These are phyloP conservation scores for Drosophila ezoana DNA, from an alignment of 2,888 invertebrate species.

Conservation along the genomic window DNA sequence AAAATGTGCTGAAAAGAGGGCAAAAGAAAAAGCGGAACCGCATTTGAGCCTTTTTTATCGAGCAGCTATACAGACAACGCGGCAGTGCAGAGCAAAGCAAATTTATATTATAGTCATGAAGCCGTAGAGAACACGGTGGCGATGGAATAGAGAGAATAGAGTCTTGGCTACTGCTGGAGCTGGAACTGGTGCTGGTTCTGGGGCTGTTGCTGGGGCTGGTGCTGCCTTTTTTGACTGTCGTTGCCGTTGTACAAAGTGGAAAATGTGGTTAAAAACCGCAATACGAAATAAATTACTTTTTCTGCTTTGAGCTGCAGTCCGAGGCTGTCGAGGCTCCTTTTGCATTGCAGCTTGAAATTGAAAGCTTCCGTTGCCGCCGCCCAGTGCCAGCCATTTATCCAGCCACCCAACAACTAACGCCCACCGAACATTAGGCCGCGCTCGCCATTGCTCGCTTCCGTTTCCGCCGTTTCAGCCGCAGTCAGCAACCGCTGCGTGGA, in stretches of 20 bases:
- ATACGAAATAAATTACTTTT: slow-evolving; percentile 80
- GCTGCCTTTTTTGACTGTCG: slow-evolving; percentile 68
- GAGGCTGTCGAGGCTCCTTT: slow-evolving; percentile 52
- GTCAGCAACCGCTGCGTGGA: slow-evolving; percentile 16
- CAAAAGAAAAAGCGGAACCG: slow-evolving; percentile 71
- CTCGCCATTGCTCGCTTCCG: slow-evolving; percentile 74
- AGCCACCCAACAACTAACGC: slow-evolving; percentile 17
- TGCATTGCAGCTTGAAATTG: slow-evolving; percentile 76
- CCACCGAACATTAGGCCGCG: slow-evolving; percentile 70
- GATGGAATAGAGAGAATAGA: slow-evolving; percentile 34
- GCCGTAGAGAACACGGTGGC: slow-evolving; percentile 22
- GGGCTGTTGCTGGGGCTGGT: slow-evolving; percentile 14
- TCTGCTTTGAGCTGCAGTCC: slow-evolving; percentile 76
- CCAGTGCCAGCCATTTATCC: slow-evolving; percentile 62
- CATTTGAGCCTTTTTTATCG: slow-evolving; percentile 79
- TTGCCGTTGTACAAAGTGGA: slow-evolving; percentile 78
- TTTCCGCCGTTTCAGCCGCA: slow-evolving; percentile 51
- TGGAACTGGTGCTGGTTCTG: slow-evolving; percentile 9
- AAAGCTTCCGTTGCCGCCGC: slow-evolving; percentile 72
- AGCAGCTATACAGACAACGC: slow-evolving; percentile 53
- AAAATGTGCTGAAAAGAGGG: slow-evolving; percentile 72
- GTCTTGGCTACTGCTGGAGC: slow-evolving; percentile 39
- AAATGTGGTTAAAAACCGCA: slow-evolving; percentile 81
- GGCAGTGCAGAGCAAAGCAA: slow-evolving; percentile 55
- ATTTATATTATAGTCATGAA: slow-evolving; percentile 67